These are phyloP conservation scores for Prionace glauca DNA, from an alignment of 2,797 vertebrate genomes.

Conservation along the genomic window DNA sequence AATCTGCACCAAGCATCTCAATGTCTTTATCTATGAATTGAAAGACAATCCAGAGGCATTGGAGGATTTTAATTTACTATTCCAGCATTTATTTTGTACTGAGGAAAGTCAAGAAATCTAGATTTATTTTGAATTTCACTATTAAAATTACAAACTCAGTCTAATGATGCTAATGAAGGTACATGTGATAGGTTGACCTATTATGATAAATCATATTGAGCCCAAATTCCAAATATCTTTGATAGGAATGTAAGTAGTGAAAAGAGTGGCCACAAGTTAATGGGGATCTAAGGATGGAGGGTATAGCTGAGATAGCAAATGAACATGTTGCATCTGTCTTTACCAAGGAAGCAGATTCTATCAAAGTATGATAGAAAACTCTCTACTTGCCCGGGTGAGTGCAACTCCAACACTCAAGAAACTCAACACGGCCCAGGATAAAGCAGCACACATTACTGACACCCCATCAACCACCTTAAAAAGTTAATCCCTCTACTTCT, in stretches of 20 bases:
- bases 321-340: background rate
- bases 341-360: background rate
- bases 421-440: too few species aligned
- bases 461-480: too few species aligned
- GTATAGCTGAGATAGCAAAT: background rate
- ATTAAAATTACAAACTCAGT: background rate
- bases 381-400: too few species aligned
- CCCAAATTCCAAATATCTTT: background rate
- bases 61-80: background rate
- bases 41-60: background rate
- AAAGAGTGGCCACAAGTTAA: background rate
- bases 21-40: background rate
- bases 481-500: too few species aligned
- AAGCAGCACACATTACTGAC: too few species aligned
- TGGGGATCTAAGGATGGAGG: background rate
- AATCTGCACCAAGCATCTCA: background rate
- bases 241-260: background rate
- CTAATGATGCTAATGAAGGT: background rate
- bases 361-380: too few species aligned
- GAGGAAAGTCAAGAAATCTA: background rate
- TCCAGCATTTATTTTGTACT: background rate
- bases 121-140: background rate
- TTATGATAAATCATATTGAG: background rate
- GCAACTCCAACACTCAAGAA: too few species aligned
- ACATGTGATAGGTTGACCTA: background rate